Percentiles rank a stretch among this genome's conserved stretches.
phyloP scores from a whole-genome alignment of 2,113 vertebrate species.

The Cinclus cinclus region DNA sequence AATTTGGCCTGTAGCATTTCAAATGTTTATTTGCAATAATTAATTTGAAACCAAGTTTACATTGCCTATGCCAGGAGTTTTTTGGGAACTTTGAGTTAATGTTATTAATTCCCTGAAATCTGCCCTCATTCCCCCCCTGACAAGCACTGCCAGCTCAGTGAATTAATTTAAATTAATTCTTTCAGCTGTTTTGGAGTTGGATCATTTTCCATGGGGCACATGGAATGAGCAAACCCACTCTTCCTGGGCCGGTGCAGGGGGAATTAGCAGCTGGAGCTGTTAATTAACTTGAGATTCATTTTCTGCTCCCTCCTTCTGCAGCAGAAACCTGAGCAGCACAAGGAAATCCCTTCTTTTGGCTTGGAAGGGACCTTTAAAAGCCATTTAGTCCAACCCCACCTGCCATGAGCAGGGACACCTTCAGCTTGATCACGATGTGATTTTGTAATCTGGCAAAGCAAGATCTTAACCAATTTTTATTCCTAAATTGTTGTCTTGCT shows the following conservation, averaged over 20 bases:
- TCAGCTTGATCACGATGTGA: not conserved
- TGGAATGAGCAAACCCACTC: not conserved
- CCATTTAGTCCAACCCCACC: not conserved
- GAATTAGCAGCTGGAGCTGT: not conserved
- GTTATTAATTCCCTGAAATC: not conserved
- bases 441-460: not conserved
- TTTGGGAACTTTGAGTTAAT: not conserved
- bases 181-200: not conserved
- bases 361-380: not conserved
- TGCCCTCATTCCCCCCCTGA: not conserved
- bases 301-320: not conserved
- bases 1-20: slow-evolving; percentile 58
- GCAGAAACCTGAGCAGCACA: not conserved
- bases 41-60: slow-evolving; percentile 42
- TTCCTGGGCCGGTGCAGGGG: fast-evolving
- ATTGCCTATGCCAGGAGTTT: slow-evolving; percentile 1
- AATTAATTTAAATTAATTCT: not conserved
- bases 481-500: not conserved
- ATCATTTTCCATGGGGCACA: not conserved
- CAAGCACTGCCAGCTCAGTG: not conserved
- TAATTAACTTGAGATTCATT: not conserved
- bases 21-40: slow-evolving; percentile 56
- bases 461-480: not conserved
- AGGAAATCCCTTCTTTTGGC: not conserved
- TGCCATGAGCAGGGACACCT: not conserved